Evolutionary conservation across 2,797 vertebrate genomes (phyloP), one percentile per base, ranked within the genome.

Genomic region (Euphonia xanthogaster): DNA sequence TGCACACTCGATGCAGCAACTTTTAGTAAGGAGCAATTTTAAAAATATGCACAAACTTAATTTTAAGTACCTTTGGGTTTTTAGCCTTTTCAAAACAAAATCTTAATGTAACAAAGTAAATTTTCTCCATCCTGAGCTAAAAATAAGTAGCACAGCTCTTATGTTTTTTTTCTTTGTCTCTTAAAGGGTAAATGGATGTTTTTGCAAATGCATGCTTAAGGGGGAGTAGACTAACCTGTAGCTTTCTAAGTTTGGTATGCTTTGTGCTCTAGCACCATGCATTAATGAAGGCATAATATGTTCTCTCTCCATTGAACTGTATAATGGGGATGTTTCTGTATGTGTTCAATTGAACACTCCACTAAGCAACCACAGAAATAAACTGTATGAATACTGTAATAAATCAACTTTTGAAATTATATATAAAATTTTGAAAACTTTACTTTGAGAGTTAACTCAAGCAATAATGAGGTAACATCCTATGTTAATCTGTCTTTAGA

Each of bases 1-100:
- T 86, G 66, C 91, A 87, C 82, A 88, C 58, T 87, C 71, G n/a
- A 88, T 90, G 68, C 83, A 88, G 87, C 65, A 87, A 58, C 40
- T 51, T 92, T 11, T 86, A 87, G 20, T 62, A 85, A 94, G 74
- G 66, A 91, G 70, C 40, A 57, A 70, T 87, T 63, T 75, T 44
- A 66, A 94, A 51, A 79, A 92, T 68, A 76, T 96, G 90, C 70
- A 93, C 92, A 96, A 74, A 91, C 50, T 61, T 87, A 35, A 76
- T 55, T 74, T 81, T 88, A 74, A 86, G 55, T 86, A 70, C 76
- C 51, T 70, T 67, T 77, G 63, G 21, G 27, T 71, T 84, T 88
- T 68, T 86, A 86, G 57, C 50, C 17, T 39, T 82, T 81, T 87
- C 80, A 82, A 90, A 90, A 66, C 61, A 80, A 90, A 75, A 76